Evolutionary conservation across 2,113 vertebrate genomes (phyloP).

Genomic region (Phyllostomus hastatus): DNA sequence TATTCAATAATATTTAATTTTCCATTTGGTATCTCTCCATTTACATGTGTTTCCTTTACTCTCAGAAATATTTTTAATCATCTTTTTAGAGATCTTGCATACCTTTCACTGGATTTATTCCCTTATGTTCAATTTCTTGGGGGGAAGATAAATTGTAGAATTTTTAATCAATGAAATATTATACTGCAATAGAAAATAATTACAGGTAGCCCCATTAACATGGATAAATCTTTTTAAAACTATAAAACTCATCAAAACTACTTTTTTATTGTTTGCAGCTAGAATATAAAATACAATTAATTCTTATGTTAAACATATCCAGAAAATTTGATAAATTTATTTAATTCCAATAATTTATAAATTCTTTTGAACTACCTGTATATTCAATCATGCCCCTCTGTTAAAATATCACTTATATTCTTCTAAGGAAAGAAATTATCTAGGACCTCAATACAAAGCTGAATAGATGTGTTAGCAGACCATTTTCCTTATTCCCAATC

Average conservation of each 20-base stretch:
- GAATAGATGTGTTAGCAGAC: not conserved
- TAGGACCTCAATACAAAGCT: not conserved
- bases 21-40: not conserved
- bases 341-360: slow-evolving; percentile 14
- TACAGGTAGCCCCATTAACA: not conserved
- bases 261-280: not conserved
- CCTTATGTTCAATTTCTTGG: not conserved
- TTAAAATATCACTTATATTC: slow-evolving; percentile 1
- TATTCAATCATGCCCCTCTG: not conserved
- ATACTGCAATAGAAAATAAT: not conserved
- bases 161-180: not conserved
- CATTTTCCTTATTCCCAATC: not conserved
- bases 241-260: not conserved
- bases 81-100: not conserved
- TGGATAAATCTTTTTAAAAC: not conserved
- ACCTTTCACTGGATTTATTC: slow-evolving; percentile 32
- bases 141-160: not conserved
- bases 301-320: not conserved
- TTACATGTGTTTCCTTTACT: not conserved
- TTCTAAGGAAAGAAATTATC: not conserved
- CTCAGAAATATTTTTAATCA: not conserved
- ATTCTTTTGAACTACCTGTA: not conserved
- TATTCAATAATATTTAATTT: not conserved
- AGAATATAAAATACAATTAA: not conserved
- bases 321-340: not conserved